These are phyloP conservation scores for Onychostruthus taczanowskii DNA, from an alignment of 2,113 vertebrate genomes.

Conservation along the genomic window DNA sequence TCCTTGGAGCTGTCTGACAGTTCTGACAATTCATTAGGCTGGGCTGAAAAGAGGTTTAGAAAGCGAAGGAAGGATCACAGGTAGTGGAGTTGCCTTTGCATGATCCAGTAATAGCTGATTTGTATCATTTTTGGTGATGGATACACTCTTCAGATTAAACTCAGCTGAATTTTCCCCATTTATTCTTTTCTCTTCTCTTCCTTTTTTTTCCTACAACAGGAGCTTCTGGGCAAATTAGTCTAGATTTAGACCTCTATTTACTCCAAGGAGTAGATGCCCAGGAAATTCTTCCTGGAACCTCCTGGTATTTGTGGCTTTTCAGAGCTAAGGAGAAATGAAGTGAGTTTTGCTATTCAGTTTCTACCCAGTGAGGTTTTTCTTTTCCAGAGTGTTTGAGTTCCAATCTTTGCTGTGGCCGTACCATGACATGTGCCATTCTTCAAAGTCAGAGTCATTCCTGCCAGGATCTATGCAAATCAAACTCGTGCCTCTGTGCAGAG, in stretches of 20 bases:
- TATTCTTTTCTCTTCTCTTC: background rate
- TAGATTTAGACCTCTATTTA: background rate
- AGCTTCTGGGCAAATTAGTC: background rate
- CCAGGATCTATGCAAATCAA: constrained; percentile 29
- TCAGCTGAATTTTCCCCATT: constrained; percentile 50
- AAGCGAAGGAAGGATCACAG: constrained; percentile 76
- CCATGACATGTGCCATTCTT: background rate
- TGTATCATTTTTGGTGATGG: constrained; percentile 80
- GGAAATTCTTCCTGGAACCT: background rate
- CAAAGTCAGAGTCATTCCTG: constrained; percentile 8
- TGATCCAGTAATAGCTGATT: constrained; percentile 81
- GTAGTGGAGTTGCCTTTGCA: constrained; percentile 75
- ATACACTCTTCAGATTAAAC: constrained; percentile 75
- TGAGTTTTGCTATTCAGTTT: background rate
- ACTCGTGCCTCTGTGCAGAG: background rate
- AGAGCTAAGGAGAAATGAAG: background rate
- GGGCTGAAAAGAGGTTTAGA: constrained; percentile 80
- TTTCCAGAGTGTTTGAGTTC: background rate
- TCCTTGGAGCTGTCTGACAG: constrained; percentile 82
- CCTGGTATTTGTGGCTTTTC: background rate
- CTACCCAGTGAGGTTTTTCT: background rate
- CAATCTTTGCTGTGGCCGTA: background rate
- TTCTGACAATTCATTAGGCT: constrained; percentile 87
- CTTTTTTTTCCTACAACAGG: background rate
- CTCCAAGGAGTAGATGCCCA: background rate